Conservation (phyloP, 2,797 vertebrate species). For the Phataginus tetradactyla region DNA sequence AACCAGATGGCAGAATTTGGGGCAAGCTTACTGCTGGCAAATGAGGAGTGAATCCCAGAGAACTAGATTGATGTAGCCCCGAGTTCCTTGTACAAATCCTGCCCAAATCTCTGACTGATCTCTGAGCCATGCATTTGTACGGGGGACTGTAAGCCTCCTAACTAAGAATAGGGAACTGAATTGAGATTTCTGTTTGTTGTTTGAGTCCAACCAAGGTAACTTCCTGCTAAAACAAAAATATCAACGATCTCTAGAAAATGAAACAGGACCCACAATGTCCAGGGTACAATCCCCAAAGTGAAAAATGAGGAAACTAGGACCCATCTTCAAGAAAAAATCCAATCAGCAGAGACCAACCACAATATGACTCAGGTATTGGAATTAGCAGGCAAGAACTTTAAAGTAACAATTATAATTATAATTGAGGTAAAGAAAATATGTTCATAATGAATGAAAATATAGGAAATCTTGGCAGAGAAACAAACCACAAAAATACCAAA, state of each 20-base stretch:
- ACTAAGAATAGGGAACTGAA: background rate
- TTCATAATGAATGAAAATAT: background rate
- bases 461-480: constrained; percentile 7
- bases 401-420: background rate
- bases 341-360: background rate
- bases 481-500: background rate
- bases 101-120: background rate
- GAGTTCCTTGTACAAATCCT: background rate
- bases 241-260: background rate
- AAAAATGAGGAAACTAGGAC: background rate
- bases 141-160: background rate
- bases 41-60: background rate
- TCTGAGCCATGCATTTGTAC: background rate
- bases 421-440: constrained; percentile 12
- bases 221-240: constrained; percentile 26
- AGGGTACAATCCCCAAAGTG: background rate
- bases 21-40: background rate
- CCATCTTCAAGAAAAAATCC: background rate
- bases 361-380: background rate
- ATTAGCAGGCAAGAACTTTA: background rate
- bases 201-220: background rate
- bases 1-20: background rate
- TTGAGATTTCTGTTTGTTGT: constrained; percentile 19
- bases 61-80: background rate
- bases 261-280: background rate